Base-by-base conservation (phyloP, 2,888 invertebrate genomes). In the Helicoverpa assulta region DNA sequence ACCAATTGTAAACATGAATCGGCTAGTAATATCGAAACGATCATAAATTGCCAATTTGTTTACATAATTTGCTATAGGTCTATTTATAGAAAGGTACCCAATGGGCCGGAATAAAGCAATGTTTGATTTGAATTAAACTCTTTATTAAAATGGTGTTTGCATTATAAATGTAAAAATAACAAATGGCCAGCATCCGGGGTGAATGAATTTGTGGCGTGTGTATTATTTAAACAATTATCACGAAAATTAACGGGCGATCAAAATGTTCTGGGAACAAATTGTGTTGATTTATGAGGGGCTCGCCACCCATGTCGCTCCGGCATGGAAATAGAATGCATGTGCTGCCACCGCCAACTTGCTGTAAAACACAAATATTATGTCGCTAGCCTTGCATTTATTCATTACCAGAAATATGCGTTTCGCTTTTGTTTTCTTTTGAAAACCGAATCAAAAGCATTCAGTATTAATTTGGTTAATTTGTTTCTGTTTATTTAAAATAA, bases 261-360 rank as follows among this genome's bases (percentile, higher is more conserved):
- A 76, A 82, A 76, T 73, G 83, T 91, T 92, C 92, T 89, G 86
- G 90, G 93, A 94, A 92, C 92, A 92, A 92, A 93, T 93, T 92
- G 91, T 90, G 88, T 89, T 93, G 92, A 92, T 92, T 92, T 92
- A 92, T 88, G 88, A 84, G 81, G 80, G 81, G 67, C 83, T 83
- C 83, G 89, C 94, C 94, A 94, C 94, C 94, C 94, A 94, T 90
- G 90, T 90, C 85, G 93, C 82, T 72, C 67, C 66, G 76, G 82
- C 71, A 72, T 76, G 79, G 84, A 91, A 93, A 94, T 94, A 94
- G 93, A 92, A 87, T 80, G 80, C 82, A 81, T 85, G 78, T 84
- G 83, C 82, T 76, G 75, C 78, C 67, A 71, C 74, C 66, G 54
- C 79, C 59, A 71, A 80, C 82, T 82, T 82, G 76, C 57, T 80